phyloP scores from a whole-genome alignment of 2,888 invertebrate genomes.

The Rhagonycha lutea region DNA sequence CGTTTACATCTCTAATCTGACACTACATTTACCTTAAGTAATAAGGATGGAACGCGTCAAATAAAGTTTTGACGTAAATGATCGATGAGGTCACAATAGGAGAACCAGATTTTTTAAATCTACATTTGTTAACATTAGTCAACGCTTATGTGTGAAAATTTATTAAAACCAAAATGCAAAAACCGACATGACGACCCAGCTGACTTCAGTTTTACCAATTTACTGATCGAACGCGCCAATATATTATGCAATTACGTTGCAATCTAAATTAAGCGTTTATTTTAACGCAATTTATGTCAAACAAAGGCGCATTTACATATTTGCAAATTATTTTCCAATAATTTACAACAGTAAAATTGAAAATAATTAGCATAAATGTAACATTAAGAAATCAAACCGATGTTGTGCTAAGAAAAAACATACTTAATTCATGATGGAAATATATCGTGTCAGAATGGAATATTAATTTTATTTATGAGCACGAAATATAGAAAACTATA shows the following conservation, averaged over 20 bases:
- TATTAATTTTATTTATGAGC: neutral
- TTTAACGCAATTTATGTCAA: neutral
- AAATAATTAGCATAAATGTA: neutral
- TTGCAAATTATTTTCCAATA: neutral
- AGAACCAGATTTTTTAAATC: neutral
- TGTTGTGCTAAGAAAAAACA: neutral
- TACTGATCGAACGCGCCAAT: neutral
- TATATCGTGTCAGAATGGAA: neutral
- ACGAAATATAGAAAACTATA: neutral
- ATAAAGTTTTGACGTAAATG: neutral
- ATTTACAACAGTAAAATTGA: neutral
- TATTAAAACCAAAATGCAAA: neutral
- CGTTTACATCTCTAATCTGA: slow-evolving; percentile 8
- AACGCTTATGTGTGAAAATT: neutral
- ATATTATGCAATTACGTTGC: neutral
- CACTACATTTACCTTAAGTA: neutral
- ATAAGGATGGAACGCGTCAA: neutral
- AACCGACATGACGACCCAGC: neutral
- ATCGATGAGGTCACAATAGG: neutral
- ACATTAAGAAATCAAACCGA: neutral
- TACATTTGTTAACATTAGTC: neutral
- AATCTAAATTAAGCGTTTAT: neutral
- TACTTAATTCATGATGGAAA: neutral
- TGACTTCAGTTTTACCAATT: neutral
- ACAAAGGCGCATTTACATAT: neutral